Evolutionary conservation across 2,888 invertebrate species (phyloP), one percentile per base, ranked within the genome.

Genomic region (Halocaridina rubra): DNA sequence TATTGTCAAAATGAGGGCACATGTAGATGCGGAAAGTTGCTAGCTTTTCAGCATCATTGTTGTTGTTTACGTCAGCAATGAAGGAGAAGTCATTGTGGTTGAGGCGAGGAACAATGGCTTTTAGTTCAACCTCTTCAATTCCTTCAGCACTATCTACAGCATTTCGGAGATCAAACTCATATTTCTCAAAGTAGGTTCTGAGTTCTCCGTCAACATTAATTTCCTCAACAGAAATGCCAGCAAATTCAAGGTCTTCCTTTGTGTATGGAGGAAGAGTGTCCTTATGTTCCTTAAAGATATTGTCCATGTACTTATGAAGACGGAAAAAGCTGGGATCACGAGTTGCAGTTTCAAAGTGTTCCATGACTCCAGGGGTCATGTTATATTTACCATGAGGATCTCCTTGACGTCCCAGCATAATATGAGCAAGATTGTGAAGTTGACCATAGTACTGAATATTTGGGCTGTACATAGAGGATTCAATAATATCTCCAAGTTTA

Each of bases 271-370:
- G 92, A 72, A 94, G 91, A 88, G 92, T 92, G 87, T 91, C 90
- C 90, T 94, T 94, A 92, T 93, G 94, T 72, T 93, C 92, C 53
- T 53, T 53, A 53, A 53, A 94, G 76, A 94, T 93, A 90, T 94
- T 93, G 90, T 94, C 94, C 85, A 95, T 91, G 88, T 93, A 93
- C 90, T 93, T 93, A 92, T 92, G 93, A 81, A 95, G 92, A 90
- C 93, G 93, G 90, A 94, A 95, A 93, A 94, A 95, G 64, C 94
- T 92, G 29, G 95, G 95, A 90, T 95, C 95, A 88, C 95, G 94
- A 88, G 94, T 91, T 89, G 93, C 93, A 5, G 94, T 94, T 89
- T 93, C 93, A 89, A 93, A 93, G 88, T 92, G 92, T 89, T 94
- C 90, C 89, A 90, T 90, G 1, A 90, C 90, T 69, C 90, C 90